Percentiles rank a stretch among this genome's conserved stretches.
Evolutionary conservation across 2,888 invertebrate genomes (phyloP).

Genomic region (Eupithecia abbreviata): DNA sequence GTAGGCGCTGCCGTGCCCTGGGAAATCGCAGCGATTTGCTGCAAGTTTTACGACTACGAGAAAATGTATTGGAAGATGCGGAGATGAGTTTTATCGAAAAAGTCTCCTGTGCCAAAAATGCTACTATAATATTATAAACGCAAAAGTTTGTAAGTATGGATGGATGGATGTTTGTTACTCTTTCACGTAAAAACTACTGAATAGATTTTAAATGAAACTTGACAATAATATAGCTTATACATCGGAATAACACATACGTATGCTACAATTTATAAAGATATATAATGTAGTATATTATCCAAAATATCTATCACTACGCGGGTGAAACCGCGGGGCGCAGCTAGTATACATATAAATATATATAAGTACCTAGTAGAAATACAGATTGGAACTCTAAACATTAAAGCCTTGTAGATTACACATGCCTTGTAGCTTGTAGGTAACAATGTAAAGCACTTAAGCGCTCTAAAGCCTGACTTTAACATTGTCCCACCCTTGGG

Average conservation of each 20-base stretch:
- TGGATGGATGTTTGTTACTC: too few relatives aligned
- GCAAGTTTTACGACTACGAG: slow-evolving; percentile 28
- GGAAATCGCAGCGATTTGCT: slow-evolving; percentile 37
- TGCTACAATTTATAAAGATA: too few relatives aligned
- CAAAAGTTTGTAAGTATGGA: too few relatives aligned
- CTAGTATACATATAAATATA: too few relatives aligned
- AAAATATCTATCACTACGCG: too few relatives aligned
- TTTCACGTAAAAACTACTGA: too few relatives aligned
- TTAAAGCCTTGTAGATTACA: not conserved
- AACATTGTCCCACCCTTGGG: slow-evolving; percentile 25
- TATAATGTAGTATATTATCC: too few relatives aligned
- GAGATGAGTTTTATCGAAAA: slow-evolving; percentile 9
- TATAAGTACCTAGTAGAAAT: not conserved
- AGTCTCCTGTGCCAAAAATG: not conserved
- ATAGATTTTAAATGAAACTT: too few relatives aligned
- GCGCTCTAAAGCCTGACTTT: slow-evolving; percentile 11
- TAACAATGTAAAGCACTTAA: not conserved
- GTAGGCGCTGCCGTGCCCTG: slow-evolving; percentile 24
- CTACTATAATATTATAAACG: too few relatives aligned
- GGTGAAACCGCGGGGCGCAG: too few relatives aligned
- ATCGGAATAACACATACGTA: too few relatives aligned
- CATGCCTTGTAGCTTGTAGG: not conserved
- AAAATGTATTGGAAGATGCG: slow-evolving; percentile 12
- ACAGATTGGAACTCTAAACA: not conserved
- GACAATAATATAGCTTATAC: too few relatives aligned